Evolutionary conservation across 2,888 invertebrate species (phyloP).

Genomic region (Plebejus anna): DNA sequence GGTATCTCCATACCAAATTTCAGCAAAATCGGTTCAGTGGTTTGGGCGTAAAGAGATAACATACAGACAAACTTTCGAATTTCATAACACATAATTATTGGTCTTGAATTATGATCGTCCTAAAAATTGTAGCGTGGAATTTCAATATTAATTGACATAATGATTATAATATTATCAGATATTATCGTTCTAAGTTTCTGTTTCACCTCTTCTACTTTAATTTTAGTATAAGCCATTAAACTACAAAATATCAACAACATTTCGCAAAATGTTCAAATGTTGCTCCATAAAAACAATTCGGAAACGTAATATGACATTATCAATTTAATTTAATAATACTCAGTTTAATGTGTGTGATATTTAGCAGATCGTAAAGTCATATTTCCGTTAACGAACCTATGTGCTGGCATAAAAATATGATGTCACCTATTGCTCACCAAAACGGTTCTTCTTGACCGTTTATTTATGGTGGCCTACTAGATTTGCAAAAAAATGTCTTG

Average conservation of each 20-base stretch:
- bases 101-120: too few species aligned
- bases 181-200: too few species aligned
- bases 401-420: neutral
- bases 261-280: neutral
- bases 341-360: neutral
- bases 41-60: too few species aligned
- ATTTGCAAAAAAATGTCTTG: neutral
- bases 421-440: conserved; percentile 3
- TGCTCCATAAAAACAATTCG: neutral
- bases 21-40: too few species aligned
- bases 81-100: too few species aligned
- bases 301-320: neutral
- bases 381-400: conserved; percentile 7
- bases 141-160: too few species aligned
- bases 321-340: conserved; percentile 7
- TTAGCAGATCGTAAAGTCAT: neutral
- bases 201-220: neutral
- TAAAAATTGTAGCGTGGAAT: too few species aligned
- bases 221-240: neutral
- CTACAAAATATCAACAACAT: conserved; percentile 8
- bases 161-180: too few species aligned
- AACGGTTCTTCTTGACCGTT: conserved; percentile 9
- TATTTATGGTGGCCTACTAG: neutral
- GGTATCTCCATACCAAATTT: too few species aligned
- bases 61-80: too few species aligned